Base-by-base conservation (phyloP, 2,888 invertebrate species). In the Deilephila elpenor region DNA sequence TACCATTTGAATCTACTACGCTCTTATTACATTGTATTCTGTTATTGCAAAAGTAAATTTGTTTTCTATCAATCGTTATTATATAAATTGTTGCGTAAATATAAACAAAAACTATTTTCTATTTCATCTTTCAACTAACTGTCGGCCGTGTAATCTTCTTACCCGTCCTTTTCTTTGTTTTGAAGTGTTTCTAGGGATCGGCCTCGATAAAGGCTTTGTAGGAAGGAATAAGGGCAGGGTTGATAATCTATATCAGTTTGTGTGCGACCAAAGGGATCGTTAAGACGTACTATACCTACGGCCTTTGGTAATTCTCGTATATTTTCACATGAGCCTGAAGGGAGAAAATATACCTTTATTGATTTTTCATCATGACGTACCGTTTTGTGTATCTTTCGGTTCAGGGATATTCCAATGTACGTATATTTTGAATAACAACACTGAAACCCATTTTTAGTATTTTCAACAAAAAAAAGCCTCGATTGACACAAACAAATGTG, bases 241-340 rank as follows among this genome's bases (percentile, higher is more conserved):
- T 88, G 88, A 90, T 90, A 90, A 91, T 91, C 88, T 89, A 88
- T 89, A 88, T 91, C 88, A 89, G 89, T 90, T 90, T 90, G 88
- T 88, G 85, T 86, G 84, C 82, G 82, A 81, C 83, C 83, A 79
- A 83, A 82, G 84, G 86, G 86, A 86, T 87, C 84, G 87, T 88
- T 87, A 85, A 83, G 79, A 81, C 83, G 78, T 81, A 80, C 71
- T 70, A 74, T 67, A 59, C 70, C 44, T 80, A 78, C 60, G 76
- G 75, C 79, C 75, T 74, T 75, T 77, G 76, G 77, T 77, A 74
- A 75, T 77, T 74, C 80, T 80, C 77, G 62, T 77, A 75, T 78
- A 75, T 80, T 76, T 80, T 78, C 73, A 79, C 78, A 70, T 76
- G 70, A 67, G 74, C 72, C 70, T 74, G 75, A 79, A 79, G 75